phyloP scores from a whole-genome alignment of 1,140 invertebrate genomes.

The Proctacanthus coquilletti region DNA sequence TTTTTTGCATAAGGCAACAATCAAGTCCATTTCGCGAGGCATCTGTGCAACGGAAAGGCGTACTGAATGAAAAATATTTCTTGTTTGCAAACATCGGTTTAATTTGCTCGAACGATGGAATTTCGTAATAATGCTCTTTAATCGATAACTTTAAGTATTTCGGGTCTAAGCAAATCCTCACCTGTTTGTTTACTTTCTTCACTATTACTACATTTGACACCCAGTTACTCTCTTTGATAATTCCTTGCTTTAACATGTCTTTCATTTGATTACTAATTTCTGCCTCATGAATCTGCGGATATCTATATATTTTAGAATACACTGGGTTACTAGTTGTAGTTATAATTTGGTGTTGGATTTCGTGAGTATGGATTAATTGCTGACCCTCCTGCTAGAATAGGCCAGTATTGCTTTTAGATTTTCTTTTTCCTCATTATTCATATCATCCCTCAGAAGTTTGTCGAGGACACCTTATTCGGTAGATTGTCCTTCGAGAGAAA shows the following conservation, averaged over 20 bases:
- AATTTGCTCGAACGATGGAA: no score
- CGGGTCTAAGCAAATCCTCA: no score
- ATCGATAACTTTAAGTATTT: no score
- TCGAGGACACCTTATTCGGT: neutral
- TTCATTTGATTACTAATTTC: conserved; percentile 19
- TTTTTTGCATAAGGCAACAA: no score
- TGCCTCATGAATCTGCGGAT: conserved; percentile 18
- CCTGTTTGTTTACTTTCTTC: no score
- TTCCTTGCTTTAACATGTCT: conserved; percentile 11
- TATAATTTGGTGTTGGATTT: neutral
- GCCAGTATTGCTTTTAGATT: neutral
- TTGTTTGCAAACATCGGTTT: no score
- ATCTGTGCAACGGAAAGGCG: no score
- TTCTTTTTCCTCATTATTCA: conserved; percentile 2
- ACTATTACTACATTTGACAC: no score
- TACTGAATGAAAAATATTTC: no score
- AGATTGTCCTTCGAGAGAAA: neutral
- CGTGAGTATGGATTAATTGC: neutral
- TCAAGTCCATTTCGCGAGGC: no score
- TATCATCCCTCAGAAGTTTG: no score
- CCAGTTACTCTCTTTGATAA: conserved; percentile 6
- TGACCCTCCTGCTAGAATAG: neutral
- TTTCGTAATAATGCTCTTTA: no score
- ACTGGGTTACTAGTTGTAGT: conserved; percentile 6
- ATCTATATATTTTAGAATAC: conserved; percentile 16